Percentiles rank a stretch among this genome's conserved stretches.
Conservation (phyloP, 2,113 vertebrate genomes). For the Paracanthobrama guichenoti region DNA sequence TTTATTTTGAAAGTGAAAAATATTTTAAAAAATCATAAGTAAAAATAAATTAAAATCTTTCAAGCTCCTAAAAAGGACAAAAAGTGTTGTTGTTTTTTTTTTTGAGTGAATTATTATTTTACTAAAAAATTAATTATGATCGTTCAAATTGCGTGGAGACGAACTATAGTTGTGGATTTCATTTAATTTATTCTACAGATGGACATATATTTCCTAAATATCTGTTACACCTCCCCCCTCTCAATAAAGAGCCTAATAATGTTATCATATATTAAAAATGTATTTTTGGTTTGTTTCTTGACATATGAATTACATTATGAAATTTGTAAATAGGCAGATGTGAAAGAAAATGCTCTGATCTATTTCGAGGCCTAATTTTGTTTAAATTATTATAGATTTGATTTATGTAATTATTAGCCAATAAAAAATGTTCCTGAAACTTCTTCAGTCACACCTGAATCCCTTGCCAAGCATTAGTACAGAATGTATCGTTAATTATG, state of each 20-base stretch:
- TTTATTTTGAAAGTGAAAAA: no score
- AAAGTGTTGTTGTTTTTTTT: no score
- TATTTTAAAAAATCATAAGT: no score
- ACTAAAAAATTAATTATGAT: no score
- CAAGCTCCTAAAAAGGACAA: not conserved
- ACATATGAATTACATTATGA: conserved; percentile 26
- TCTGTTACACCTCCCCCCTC: conserved; percentile 1
- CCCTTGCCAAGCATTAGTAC: conserved; percentile 37
- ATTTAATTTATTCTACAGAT: conserved; percentile 13
- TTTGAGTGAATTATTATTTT: no score
- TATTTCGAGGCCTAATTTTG: conserved; percentile 62
- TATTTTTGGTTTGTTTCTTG: conserved; percentile 33
- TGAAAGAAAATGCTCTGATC: conserved; percentile 47
- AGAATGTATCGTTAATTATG: conserved; percentile 27
- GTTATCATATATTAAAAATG: conserved; percentile 29
- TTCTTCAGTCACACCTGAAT: conserved; percentile 28
- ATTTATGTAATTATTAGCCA: conserved; percentile 64
- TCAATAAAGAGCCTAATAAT: conserved; percentile 32
- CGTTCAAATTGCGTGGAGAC: not conserved
- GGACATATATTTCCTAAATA: not conserved
- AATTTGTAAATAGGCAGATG: conserved; percentile 50
- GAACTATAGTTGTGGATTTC: not conserved
- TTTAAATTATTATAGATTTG: conserved; percentile 74
- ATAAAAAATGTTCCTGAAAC: conserved; percentile 64
- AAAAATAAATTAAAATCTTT: not conserved